Conservation (phyloP, 2,113 vertebrate genomes). For the Chionomys nivalis region DNA sequence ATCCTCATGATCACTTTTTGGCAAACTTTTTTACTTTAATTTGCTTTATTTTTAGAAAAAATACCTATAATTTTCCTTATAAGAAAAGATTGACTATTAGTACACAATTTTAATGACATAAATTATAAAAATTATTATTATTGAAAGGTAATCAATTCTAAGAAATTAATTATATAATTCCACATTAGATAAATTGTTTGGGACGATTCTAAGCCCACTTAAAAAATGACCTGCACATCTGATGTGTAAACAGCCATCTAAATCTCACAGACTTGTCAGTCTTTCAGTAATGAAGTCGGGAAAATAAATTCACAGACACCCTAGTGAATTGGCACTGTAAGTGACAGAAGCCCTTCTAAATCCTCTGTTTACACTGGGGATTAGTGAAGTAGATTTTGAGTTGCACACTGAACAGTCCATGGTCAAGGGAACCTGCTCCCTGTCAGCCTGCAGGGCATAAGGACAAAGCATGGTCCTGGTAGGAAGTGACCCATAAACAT, state of each 20-base stretch:
- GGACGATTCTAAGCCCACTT: constrained; percentile 13
- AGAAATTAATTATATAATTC: background rate
- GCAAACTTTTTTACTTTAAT: background rate
- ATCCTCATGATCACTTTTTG: background rate
- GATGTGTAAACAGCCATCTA: constrained; percentile 61
- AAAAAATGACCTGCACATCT: background rate
- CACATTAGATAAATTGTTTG: constrained; percentile 8
- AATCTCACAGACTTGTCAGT: constrained; percentile 69
- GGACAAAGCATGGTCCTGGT: constrained; percentile 92
- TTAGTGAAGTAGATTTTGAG: constrained; percentile 87
- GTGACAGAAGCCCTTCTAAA: constrained; percentile 92
- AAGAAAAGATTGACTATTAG: background rate
- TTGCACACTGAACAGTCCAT: constrained; percentile 85
- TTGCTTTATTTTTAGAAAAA: constrained; percentile 32
- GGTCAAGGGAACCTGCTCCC: constrained; percentile 91
- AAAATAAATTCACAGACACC: constrained; percentile 89
- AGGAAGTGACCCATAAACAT: constrained; percentile 99
- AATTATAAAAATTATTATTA: background rate
- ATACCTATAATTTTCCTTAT: background rate
- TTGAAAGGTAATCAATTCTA: rapidly evolving
- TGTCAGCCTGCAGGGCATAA: constrained; percentile 87
- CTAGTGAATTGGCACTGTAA: constrained; percentile 90
- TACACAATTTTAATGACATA: background rate
- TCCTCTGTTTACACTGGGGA: constrained; percentile 94
- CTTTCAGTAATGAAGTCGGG: constrained; percentile 83